Evolutionary conservation across 2,888 invertebrate species (phyloP).

Genomic region (Xanthorhoe spadicearia): DNA sequence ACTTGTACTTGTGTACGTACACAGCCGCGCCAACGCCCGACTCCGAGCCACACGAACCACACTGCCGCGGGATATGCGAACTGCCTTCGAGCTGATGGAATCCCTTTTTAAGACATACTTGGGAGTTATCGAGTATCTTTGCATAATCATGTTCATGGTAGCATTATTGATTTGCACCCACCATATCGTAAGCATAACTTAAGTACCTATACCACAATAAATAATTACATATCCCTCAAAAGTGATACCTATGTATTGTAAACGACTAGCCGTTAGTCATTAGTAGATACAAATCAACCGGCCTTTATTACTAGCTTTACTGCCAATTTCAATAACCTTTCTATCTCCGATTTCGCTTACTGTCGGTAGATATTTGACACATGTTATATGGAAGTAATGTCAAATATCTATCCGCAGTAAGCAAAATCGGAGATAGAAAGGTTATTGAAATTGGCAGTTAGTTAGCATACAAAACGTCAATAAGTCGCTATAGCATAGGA

Average conservation of each 20-base stretch:
- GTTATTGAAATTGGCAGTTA: no score
- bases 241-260: slow-evolving; percentile 25
- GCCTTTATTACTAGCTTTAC: slow-evolving; percentile 48
- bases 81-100: slow-evolving; percentile 48
- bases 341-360: no score
- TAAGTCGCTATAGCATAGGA: slow-evolving; percentile 50
- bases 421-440: no score
- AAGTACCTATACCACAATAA: not conserved
- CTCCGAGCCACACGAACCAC: slow-evolving; percentile 62
- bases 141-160: slow-evolving; percentile 19
- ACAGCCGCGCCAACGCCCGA: slow-evolving; percentile 37
- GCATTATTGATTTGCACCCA: not conserved
- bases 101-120: slow-evolving; percentile 31
- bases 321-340: no score
- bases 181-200: not conserved
- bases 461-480: slow-evolving; percentile 51
- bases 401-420: no score
- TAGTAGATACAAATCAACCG: slow-evolving; percentile 27
- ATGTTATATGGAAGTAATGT: no score
- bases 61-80: slow-evolving; percentile 65
- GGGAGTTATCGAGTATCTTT: slow-evolving; percentile 16
- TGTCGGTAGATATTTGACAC: no score
- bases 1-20: slow-evolving; percentile 59
- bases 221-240: slow-evolving; percentile 29
- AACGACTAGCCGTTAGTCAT: slow-evolving; percentile 28